Evolutionary conservation across 2,888 invertebrate species (phyloP).

Genomic region (Campoplex nolae): DNA sequence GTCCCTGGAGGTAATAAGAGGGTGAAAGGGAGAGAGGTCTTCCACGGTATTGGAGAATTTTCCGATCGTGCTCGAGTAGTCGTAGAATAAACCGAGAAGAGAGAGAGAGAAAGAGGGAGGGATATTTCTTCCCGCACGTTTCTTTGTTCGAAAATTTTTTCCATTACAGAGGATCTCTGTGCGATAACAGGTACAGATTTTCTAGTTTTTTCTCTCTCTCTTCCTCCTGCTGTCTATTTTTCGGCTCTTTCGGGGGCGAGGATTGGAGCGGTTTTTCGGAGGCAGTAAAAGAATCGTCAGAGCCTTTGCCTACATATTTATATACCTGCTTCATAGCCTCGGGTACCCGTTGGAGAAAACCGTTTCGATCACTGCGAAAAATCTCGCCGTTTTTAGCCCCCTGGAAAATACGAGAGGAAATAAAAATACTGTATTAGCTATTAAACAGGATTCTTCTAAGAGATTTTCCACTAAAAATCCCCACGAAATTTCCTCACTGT

Average conservation of each 20-base stretch:
- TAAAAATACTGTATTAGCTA: constrained; percentile 1
- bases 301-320: constrained; percentile 33
- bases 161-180: constrained; percentile 73
- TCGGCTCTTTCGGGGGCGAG: constrained; percentile 43
- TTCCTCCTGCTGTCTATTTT: constrained; percentile 29
- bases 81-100: constrained; percentile 3
- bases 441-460: not conserved
- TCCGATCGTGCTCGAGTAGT: constrained; percentile 29
- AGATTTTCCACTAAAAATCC: constrained; percentile 17
- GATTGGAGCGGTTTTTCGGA: constrained; percentile 49
- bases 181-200: constrained; percentile 74
- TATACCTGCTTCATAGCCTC: constrained; percentile 46
- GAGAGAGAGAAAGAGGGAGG: constrained; percentile 8
- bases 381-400: constrained; percentile 33
- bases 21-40: constrained; percentile 16
- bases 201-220: not conserved
- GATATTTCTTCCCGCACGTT: constrained; percentile 43
- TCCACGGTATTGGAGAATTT: constrained; percentile 41
- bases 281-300: constrained; percentile 59
- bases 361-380: constrained; percentile 54
- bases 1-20: constrained; percentile 60
- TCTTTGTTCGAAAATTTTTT: constrained; percentile 72
- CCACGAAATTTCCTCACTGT: not conserved
- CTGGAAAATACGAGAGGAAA: not conserved
- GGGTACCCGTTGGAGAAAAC: constrained; percentile 58